Base-by-base conservation (phyloP, 1,140 invertebrate species). In the Lysiphlebus fabarum region DNA sequence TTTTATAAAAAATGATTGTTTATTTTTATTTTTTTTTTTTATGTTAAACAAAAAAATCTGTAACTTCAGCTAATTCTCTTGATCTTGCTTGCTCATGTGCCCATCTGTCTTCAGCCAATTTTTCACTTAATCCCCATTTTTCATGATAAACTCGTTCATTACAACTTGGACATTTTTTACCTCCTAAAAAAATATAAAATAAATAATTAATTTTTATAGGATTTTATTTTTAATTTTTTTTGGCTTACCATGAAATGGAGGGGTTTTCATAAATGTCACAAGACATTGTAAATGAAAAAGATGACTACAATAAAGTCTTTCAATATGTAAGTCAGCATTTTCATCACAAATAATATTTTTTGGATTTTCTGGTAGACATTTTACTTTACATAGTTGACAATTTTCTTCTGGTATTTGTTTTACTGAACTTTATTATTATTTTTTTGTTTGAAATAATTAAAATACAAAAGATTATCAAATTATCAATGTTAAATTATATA, bases 231-330 rank as follows among this genome's bases (percentile, higher is more conserved):
- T 37, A 34, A 53, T 9, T 14, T 49, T 12, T n/a, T 42, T n/a
- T 42, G 14, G 1, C 17, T 2, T 83, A 82, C 88, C 89, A 69
- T 84, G 82, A 77, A 91, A 91, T 43, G 90, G 90, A 14, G 90
- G 89, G 60, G 85, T 88, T 67, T 87, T 87, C 77, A 91, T 85
- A 67, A 85, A 90, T 34, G 74, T 81, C 61, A 87, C 80, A n/a
- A 91, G 76, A 72, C 90, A 91, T 53, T 82, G 81, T 64, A 86
- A 81, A 71, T 91, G 90, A 71, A 87, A 90, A 8, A 90, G 67
- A 74, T 91, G 90, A 7, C 87, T 85, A 73, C 90, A 91, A 65
- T 89, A 90, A 2, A 91, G 81, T 62, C 88, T 81, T 68, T 91
- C 89, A 14, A 88, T 80, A 65, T 87, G 84, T 12, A 77, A 74